Evolutionary conservation across 2,113 vertebrate species (phyloP).

Genomic region (Murina feae): DNA sequence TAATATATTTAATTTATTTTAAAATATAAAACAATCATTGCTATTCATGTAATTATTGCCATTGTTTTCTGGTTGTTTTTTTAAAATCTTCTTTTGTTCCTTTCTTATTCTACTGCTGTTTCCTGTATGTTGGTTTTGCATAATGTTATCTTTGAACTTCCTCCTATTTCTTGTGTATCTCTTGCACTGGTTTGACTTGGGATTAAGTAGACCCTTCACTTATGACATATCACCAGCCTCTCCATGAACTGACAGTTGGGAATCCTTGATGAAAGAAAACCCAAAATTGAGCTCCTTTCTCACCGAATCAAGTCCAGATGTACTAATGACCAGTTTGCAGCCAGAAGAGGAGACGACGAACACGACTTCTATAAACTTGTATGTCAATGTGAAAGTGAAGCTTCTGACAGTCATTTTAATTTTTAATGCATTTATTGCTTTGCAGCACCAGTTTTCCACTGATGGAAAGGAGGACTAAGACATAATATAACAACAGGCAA

Average conservation of each 20-base stretch:
- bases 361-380: neutral
- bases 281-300: neutral
- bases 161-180: neutral
- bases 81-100: neutral
- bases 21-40: neutral
- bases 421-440: neutral
- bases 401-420: neutral
- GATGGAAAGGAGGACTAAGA: neutral
- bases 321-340: neutral
- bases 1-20: too few species aligned
- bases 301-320: neutral
- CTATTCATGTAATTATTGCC: neutral
- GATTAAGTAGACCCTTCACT: neutral
- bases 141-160: too few species aligned
- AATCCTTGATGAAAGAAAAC: neutral
- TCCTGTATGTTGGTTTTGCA: too few species aligned
- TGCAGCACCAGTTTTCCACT: neutral
- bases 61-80: neutral
- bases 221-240: neutral
- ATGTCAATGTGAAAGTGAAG: neutral
- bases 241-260: neutral
- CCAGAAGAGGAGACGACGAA: neutral
- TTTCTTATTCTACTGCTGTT: neutral
- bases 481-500: neutral
- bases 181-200: neutral